Base-by-base conservation (phyloP, 2,888 invertebrate genomes). In the Brenthis hecate region DNA sequence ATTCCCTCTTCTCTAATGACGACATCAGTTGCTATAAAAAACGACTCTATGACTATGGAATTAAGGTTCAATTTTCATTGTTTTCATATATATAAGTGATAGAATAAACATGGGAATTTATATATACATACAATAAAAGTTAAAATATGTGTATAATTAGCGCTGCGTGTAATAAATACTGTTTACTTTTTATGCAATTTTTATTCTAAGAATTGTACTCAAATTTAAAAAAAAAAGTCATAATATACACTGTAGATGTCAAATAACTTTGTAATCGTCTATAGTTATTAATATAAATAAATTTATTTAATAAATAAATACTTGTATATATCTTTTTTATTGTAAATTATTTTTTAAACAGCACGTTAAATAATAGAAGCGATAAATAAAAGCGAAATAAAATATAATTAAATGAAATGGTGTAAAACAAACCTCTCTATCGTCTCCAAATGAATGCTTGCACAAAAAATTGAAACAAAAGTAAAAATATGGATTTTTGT, bases 1-100 rank as follows among this genome's bases (percentile, higher is more conserved):
- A 95, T 89, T 99, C 99, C 63, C 99, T 95, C 84, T 98, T 97
- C 89, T 99, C 99, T 83, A 99, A 93, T 75, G 99, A 99, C 76
- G 97, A 98, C 96, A 99, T 98, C 83, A 99, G 93, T 87, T 96
- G 96, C 98, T 98, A 90, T 53, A 77, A 77, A 77, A 81, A 80
- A 11, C 50, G 63, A 70, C 60, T 56, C 53, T 65, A 69, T 76
- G 47, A 68, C 13, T n/a, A n/a, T 14, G 32, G 5, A 13, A 1
- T 55, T 48, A 50, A 51, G 57, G 1, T 55, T 28, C 13, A 66
- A 11, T 51, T 50, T 58, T 8, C 36, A 43, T 43, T 8, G 36
- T 11, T 43, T 43, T 43, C 11, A 43, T 43, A 43, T 2, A 11
- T 11, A 43, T 11, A 43, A 11, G 11, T 43, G 8, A 11, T 43